Evolutionary conservation across 2,888 invertebrate species (phyloP), one percentile per base, ranked within the genome.

Genomic region (Andrena trimmerana): DNA sequence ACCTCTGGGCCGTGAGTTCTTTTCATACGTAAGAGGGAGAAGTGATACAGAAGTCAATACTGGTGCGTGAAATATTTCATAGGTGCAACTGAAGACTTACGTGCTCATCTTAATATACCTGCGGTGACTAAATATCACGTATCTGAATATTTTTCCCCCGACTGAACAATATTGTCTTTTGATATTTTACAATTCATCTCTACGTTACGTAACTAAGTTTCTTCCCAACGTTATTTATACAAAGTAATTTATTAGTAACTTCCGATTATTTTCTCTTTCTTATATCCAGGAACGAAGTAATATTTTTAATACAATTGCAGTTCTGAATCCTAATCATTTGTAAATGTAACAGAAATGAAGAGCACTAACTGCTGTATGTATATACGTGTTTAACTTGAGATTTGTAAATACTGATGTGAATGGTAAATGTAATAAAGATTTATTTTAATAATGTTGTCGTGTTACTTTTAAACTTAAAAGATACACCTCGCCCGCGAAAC

Each of bases 401-500:
- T 82, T 70, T 88, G 89, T 89, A 89, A 85, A 87, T 88, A 89
- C 72, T 81, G 83, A 88, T 74, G 83, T 69, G 84, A 84, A 88
- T 75, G 80, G 88, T 86, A 79, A 87, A 87, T 86, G 83, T 86
- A 90, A 91, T 90, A 90, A 91, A 91, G 87, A 88, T 90, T 85
- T 91, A 91, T 91, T 91, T 91, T 91, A 89, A 86, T 91, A 91
- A 86, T 85, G 83, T 68, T 77, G 52, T 70, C 6, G 7, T 52
- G n/a, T 62, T 83, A 54, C 24, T 70, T 60, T 20, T 2, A n/a
- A 72, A 52, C 20, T 20, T 52, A 52, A 2, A 20, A 20, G 5
- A 42, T 1, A 42, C 42, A 42, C 42, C 16, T 42, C 42, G 42
- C 13, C 16, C 16, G 42, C 42, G 42, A 42, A 42, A 42, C 13